Evolutionary conservation across 2,797 vertebrate species (phyloP).

Genomic region (Passerculus sandwichensis): DNA sequence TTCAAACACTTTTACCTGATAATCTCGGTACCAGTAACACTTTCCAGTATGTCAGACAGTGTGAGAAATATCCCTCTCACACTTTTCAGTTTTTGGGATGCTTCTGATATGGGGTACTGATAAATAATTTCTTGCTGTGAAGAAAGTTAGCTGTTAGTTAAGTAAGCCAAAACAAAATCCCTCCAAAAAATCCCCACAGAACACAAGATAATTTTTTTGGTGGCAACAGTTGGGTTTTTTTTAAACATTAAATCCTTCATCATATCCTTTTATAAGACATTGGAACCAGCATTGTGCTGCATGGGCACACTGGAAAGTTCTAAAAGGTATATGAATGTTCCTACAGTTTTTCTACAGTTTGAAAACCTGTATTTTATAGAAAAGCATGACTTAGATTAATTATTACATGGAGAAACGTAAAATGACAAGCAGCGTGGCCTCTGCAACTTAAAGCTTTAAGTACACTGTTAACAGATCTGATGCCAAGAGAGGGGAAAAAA

Average conservation of each 20-base stretch:
- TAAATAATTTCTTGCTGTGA: constrained; percentile 94
- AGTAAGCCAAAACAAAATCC: background rate
- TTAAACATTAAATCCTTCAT: background rate
- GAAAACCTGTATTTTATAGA: background rate
- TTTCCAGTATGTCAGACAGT: constrained; percentile 94
- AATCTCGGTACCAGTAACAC: constrained; percentile 88
- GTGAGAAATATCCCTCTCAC: constrained; percentile 96
- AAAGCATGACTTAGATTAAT: background rate
- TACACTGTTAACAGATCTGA: background rate
- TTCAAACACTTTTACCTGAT: constrained; percentile 83
- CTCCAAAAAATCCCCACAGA: background rate
- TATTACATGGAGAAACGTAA: background rate
- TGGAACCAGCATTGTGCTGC: background rate
- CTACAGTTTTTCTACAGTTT: background rate
- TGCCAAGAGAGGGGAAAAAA: background rate
- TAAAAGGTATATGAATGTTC: background rate
- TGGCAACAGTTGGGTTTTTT: background rate
- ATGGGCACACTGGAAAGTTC: background rate
- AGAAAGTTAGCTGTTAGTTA: constrained; percentile 52
- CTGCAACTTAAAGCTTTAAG: background rate
- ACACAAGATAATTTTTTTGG: background rate
- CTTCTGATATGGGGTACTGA: constrained; percentile 90
- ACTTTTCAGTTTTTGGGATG: constrained; percentile 89
- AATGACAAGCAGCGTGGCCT: background rate
- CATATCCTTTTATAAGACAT: background rate